phyloP scores from a whole-genome alignment of 2,113 vertebrate genomes.

The Oxyura jamaicensis region DNA sequence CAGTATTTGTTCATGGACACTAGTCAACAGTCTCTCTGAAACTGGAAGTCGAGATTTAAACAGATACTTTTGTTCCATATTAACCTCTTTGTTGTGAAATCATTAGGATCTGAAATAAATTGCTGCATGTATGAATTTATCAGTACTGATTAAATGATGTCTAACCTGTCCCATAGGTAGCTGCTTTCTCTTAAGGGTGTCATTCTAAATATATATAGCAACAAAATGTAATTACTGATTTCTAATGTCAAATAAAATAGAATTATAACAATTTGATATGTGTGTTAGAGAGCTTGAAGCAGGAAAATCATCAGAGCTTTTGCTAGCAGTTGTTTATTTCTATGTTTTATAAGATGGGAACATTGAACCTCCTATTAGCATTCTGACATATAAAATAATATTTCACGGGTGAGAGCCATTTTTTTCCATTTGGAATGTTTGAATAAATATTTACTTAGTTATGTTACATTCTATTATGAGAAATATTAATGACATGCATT shows the following conservation, averaged over 20 bases:
- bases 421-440: constrained; percentile 44
- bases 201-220: neutral
- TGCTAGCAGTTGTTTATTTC: neutral
- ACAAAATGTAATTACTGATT: neutral
- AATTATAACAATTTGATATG: neutral
- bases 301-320: neutral
- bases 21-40: neutral
- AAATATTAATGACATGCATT: constrained; percentile 24
- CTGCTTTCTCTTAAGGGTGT: neutral
- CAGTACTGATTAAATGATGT: neutral
- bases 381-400: constrained; percentile 15
- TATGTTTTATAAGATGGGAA: constrained; percentile 28
- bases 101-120: neutral
- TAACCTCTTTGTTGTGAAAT: neutral
- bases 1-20: neutral
- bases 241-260: neutral
- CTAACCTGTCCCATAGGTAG: neutral
- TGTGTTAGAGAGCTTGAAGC: neutral
- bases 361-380: constrained; percentile 16
- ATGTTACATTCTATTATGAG: constrained; percentile 50
- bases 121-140: neutral
- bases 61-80: neutral
- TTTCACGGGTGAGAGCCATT: neutral
- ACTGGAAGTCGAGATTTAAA: neutral
- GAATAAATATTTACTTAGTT: constrained; percentile 53